Percentiles rank a stretch among this genome's conserved stretches.
phyloP scores from a whole-genome alignment of 2,113 vertebrate species.

The Poecilia latipinna region DNA sequence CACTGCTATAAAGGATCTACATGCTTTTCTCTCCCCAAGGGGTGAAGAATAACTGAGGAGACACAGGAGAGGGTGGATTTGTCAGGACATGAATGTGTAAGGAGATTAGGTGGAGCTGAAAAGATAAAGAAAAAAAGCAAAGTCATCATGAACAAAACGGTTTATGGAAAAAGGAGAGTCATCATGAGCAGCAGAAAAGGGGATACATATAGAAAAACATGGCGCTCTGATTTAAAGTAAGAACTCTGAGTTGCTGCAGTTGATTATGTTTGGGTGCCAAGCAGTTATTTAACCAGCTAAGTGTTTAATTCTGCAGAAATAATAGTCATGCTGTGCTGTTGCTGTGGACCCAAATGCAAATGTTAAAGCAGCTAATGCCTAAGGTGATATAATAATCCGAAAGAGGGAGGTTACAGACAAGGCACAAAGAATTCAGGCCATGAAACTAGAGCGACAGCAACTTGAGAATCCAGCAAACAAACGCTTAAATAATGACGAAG shows the following conservation, averaged over 20 bases:
- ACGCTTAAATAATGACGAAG: too few species aligned
- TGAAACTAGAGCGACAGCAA: too few species aligned
- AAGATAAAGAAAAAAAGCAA: not conserved
- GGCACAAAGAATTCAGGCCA: too few species aligned
- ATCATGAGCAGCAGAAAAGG: not conserved
- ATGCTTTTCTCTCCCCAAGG: constrained; percentile 20
- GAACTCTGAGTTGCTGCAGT: not conserved
- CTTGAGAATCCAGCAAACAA: too few species aligned
- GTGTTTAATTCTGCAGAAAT: too few species aligned
- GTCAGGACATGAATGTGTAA: not conserved
- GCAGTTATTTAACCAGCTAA: too few species aligned
- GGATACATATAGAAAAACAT: not conserved
- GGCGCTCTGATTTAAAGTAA: not conserved
- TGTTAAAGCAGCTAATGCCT: too few species aligned
- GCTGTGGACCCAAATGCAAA: too few species aligned
- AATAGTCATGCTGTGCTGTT: too few species aligned
- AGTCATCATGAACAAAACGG: not conserved
- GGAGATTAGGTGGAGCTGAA: constrained; percentile 1
- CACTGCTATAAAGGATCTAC: not conserved
- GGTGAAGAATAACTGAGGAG: not conserved
- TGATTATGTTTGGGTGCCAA: not conserved
- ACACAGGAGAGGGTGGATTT: not conserved
- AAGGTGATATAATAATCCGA: too few species aligned
- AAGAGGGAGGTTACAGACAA: too few species aligned
- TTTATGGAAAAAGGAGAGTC: not conserved